A percentile compares a stretch with the other conserved stretches of the same genome.
These are phyloP conservation scores for Pandemis corylana DNA, from an alignment of 2,888 invertebrate species.

Conservation along the genomic window DNA sequence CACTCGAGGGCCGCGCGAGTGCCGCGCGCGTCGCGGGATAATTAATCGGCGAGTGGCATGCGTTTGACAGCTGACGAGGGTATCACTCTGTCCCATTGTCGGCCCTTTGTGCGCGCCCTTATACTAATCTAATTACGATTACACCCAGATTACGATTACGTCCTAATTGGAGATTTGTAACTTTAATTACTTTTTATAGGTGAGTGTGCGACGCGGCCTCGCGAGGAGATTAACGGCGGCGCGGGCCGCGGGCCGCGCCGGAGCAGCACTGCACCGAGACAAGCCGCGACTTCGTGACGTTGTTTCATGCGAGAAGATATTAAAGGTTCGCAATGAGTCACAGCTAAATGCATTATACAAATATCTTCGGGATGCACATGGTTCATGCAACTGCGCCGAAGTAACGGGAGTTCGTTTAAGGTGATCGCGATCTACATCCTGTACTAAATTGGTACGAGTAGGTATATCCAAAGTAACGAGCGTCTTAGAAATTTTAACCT, in stretches of 20 bases:
- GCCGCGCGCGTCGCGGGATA: constrained; percentile 1
- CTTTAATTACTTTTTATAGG: constrained; percentile 28
- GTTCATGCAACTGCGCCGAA: no score
- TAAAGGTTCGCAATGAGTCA: no score
- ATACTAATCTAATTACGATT: constrained; percentile 20
- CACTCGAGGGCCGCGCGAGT: background rate
- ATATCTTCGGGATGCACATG: no score
- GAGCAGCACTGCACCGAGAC: background rate
- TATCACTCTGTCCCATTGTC: constrained; percentile 17
- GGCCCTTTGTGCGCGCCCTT: constrained; percentile 20
- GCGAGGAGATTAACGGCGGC: background rate
- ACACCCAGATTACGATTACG: constrained; percentile 24
- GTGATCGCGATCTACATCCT: no score
- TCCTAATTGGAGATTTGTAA: constrained; percentile 38
- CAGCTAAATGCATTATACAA: no score
- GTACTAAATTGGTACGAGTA: no score
- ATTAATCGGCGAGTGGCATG: constrained; percentile 13
- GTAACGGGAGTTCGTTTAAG: no score
- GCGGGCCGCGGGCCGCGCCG: background rate
- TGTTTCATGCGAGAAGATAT: no score
- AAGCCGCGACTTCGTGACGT: no score
- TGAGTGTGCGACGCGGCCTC: background rate
- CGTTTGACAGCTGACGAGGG: constrained; percentile 24
- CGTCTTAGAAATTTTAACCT: background rate
- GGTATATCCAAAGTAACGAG: background rate